A percentile compares a stretch with the other conserved stretches of the same genome.
These are phyloP conservation scores for Lethenteron camtschaticum DNA, from an alignment of 2,113 vertebrate genomes.

Conservation along the genomic window DNA sequence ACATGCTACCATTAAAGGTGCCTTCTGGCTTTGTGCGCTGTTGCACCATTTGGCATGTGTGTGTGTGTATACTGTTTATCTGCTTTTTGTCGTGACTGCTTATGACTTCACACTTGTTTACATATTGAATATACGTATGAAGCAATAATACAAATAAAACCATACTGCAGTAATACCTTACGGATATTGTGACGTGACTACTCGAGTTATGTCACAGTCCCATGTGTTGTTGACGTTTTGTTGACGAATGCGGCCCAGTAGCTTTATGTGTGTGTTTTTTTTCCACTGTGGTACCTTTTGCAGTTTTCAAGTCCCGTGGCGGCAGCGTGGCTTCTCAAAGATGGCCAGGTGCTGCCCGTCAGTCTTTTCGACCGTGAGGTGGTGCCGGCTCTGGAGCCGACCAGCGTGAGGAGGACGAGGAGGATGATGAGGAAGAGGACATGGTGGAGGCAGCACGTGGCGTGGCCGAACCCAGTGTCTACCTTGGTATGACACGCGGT, in stretches of 20 bases:
- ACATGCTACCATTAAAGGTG: no score
- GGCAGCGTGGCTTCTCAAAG: constrained; percentile 75
- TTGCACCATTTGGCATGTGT: no score
- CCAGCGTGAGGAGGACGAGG: constrained; percentile 34
- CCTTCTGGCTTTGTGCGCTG: no score
- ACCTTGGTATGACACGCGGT: constrained; percentile 42
- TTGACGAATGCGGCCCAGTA: background rate
- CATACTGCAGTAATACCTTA: constrained; percentile 2
- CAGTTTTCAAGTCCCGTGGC: constrained; percentile 93
- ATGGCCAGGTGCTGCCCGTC: constrained; percentile 72
- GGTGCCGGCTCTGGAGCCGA: constrained; percentile 14
- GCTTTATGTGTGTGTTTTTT: background rate
- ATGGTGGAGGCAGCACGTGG: constrained; percentile 42
- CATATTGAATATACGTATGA: background rate
- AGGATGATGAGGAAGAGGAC: constrained; percentile 50
- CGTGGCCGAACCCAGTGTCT: constrained; percentile 67
- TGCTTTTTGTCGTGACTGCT: background rate
- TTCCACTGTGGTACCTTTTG: background rate
- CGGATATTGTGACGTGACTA: background rate
- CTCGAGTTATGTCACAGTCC: background rate
- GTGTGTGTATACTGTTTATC: background rate
- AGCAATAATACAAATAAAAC: background rate
- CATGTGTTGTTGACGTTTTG: background rate
- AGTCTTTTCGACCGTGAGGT: constrained; percentile 41
- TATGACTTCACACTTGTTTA: background rate